Evolutionary conservation across 2,888 invertebrate species (phyloP).

Genomic region (Homarus gammarus): DNA sequence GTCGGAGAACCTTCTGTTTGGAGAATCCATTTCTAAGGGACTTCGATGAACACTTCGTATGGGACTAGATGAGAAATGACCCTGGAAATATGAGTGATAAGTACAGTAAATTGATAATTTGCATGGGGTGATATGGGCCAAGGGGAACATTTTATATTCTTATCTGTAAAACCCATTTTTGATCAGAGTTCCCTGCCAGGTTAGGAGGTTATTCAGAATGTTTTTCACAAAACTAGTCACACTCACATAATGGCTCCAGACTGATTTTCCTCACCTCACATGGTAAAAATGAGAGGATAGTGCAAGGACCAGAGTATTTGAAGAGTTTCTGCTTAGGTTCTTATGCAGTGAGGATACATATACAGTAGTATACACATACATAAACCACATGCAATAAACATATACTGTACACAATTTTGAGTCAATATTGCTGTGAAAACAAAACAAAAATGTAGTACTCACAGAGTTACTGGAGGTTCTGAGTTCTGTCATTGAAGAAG

Average conservation of each 20-base stretch:
- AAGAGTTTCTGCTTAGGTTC: not conserved
- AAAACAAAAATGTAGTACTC: not conserved
- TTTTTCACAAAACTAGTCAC: too few species aligned
- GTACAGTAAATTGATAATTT: not conserved
- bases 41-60: conserved; percentile 32
- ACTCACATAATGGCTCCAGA: too few species aligned
- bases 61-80: conserved; percentile 64
- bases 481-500: not conserved
- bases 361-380: too few species aligned
- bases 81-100: conserved; percentile 32
- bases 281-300: too few species aligned
- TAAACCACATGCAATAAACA: too few species aligned
- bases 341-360: not conserved
- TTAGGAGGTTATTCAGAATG: too few species aligned
- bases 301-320: too few species aligned
- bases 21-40: conserved; percentile 30
- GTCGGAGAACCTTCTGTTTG: conserved; percentile 14
- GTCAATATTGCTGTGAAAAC: not conserved
- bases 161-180: too few species aligned
- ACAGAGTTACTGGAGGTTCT: not conserved
- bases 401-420: not conserved
- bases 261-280: too few species aligned
- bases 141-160: too few species aligned
- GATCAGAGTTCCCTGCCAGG: too few species aligned
- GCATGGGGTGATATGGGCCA: too few species aligned